Conservation (phyloP, 2,113 vertebrate genomes). For the Siphamia tubifer region DNA sequence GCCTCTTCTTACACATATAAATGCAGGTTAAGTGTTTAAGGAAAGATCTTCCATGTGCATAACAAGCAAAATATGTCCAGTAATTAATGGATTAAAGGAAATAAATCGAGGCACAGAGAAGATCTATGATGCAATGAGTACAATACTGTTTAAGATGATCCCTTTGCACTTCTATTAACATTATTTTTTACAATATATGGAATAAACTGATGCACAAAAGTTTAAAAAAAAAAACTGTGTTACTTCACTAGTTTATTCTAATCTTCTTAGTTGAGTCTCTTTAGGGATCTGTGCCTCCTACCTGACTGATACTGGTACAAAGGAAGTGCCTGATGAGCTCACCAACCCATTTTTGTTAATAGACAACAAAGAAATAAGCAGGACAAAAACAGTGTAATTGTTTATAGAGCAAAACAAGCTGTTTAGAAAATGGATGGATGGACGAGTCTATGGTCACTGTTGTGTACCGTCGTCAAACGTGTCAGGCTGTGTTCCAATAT, state of each 20-base stretch:
- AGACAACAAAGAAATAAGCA: not conserved
- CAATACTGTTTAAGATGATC: not conserved
- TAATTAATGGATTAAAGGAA: no score
- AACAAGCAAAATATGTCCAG: no score
- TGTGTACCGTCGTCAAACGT: no score
- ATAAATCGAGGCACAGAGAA: no score
- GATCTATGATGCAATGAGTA: not conserved
- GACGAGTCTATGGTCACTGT: no score
- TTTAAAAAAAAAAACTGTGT: not conserved
- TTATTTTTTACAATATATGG: not conserved
- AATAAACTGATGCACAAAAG: not conserved
- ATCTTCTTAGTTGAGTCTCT: not conserved
- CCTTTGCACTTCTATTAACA: not conserved
- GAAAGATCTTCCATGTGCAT: no score
- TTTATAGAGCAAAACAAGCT: not conserved
- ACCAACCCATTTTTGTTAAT: not conserved
- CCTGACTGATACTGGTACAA: not conserved
- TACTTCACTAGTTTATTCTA: slow-evolving; percentile 5
- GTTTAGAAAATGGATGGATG: no score
- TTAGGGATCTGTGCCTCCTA: slow-evolving; percentile 6
- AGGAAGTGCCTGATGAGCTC: slow-evolving; percentile 1
- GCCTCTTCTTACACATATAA: not conserved
- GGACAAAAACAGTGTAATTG: not conserved
- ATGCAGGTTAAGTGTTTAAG: not conserved
- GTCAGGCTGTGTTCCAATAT: no score